phyloP scores from a whole-genome alignment of 2,888 invertebrate genomes.

The Harpagoxenus sublaevis region DNA sequence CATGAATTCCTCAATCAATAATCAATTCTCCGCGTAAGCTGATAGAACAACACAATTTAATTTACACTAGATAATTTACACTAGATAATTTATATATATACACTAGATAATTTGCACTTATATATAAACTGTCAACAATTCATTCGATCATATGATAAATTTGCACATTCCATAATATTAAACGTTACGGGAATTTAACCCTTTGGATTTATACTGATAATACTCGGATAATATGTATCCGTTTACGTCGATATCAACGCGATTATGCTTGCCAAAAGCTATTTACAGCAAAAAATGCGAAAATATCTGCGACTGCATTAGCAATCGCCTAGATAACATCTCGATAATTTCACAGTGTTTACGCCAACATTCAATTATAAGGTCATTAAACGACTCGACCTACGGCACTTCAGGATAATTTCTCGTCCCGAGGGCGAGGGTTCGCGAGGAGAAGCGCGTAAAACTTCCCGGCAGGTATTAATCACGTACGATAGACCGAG shows the following conservation, averaged over 20 bases:
- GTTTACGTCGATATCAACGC: neutral
- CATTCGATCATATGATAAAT: neutral
- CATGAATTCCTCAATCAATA: neutral
- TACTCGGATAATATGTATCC: neutral
- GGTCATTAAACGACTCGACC: conserved; percentile 30
- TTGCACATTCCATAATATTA: neutral
- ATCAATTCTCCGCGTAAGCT: neutral
- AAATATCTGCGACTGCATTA: conserved; percentile 4
- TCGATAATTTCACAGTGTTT: conserved; percentile 33
- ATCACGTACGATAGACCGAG: conserved; percentile 17
- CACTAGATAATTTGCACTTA: neutral
- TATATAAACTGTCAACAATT: neutral
- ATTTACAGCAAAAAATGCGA: neutral
- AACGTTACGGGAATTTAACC: neutral
- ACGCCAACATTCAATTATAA: conserved; percentile 30
- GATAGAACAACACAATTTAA: neutral
- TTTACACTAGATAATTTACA: neutral
- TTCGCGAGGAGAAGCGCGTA: conserved; percentile 2
- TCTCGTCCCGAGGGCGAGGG: conserved; percentile 24
- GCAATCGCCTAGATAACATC: conserved; percentile 21
- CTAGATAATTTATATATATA: no score
- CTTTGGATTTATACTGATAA: neutral
- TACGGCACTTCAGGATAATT: conserved; percentile 16
- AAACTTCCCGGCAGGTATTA: conserved; percentile 22
- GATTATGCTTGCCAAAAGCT: neutral